Conservation (phyloP, 2,113 vertebrate species). For the Charadrius vociferus region DNA sequence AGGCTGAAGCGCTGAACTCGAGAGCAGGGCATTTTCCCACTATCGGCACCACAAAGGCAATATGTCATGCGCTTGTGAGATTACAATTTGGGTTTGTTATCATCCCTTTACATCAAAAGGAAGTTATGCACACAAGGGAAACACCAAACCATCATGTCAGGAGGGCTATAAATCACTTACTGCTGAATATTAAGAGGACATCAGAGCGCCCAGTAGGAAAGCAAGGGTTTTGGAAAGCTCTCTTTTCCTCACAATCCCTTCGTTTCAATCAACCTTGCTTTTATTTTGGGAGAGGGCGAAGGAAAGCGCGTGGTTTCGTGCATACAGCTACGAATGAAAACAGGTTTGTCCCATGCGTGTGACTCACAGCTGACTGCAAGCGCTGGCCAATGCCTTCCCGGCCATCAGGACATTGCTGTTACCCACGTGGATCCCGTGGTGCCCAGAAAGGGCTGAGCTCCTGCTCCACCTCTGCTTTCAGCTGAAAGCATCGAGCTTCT, state of each 20-base stretch:
- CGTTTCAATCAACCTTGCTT: not conserved
- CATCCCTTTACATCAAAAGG: slow-evolving; percentile 34
- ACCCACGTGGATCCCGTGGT: not conserved
- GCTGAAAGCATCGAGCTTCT: not conserved
- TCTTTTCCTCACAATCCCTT: not conserved
- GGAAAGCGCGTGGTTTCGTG: not conserved
- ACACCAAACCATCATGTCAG: slow-evolving; percentile 39
- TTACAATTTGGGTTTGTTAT: slow-evolving; percentile 41
- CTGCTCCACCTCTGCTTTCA: not conserved
- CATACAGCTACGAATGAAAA: not conserved
- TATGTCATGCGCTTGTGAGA: slow-evolving; percentile 21
- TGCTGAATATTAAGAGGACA: not conserved
- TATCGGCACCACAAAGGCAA: not conserved
- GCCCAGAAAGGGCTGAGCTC: not conserved
- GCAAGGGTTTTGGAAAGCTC: not conserved
- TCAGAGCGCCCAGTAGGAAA: not conserved
- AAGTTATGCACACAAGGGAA: slow-evolving; percentile 54
- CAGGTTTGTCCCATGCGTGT: not conserved
- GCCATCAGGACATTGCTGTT: not conserved
- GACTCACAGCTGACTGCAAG: not conserved
- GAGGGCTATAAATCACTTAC: slow-evolving; percentile 35
- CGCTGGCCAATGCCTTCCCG: not conserved
- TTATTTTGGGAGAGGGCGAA: not conserved
- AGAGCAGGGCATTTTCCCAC: slow-evolving; percentile 1
- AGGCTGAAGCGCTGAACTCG: not conserved